A percentile compares a stretch with the other conserved stretches of the same genome.
These are phyloP conservation scores for Cepaea hortensis DNA, from an alignment of 2,888 invertebrate species.

Conservation along the genomic window DNA sequence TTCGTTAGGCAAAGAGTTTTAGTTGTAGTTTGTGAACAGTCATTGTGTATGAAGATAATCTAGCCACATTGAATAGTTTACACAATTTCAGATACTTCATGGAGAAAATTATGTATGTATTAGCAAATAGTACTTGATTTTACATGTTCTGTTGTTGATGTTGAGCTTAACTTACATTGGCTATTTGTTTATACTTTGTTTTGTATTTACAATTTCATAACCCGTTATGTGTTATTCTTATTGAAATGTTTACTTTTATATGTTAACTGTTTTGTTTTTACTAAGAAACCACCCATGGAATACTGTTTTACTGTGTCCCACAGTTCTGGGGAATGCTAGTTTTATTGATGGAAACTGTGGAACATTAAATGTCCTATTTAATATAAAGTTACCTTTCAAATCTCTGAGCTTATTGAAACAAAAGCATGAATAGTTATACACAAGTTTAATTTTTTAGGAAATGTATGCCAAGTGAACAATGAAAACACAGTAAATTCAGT, in stretches of 20 bases:
- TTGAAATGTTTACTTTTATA: background rate
- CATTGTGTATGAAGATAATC: background rate
- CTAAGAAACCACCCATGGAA: background rate
- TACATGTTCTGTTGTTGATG: background rate
- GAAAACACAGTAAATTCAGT: no score
- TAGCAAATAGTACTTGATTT: background rate
- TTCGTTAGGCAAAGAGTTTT: no score
- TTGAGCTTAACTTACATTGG: background rate
- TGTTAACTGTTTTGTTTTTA: background rate
- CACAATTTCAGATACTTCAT: slow-evolving; percentile 46
- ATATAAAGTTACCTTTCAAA: no score
- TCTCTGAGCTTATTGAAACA: no score
- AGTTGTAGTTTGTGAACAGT: background rate
- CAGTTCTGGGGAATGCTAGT: no score
- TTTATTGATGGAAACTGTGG: no score
- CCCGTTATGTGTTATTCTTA: background rate
- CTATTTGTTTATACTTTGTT: background rate
- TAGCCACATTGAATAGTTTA: slow-evolving; percentile 11
- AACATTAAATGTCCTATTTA: no score
- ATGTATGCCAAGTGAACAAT: no score
- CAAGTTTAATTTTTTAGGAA: no score
- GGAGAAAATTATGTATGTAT: slow-evolving; percentile 47
- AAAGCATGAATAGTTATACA: no score
- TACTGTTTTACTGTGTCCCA: no score
- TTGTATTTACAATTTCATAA: background rate